Evolutionary conservation across 2,888 invertebrate species (phyloP).

Genomic region (Dynastes tityus): DNA sequence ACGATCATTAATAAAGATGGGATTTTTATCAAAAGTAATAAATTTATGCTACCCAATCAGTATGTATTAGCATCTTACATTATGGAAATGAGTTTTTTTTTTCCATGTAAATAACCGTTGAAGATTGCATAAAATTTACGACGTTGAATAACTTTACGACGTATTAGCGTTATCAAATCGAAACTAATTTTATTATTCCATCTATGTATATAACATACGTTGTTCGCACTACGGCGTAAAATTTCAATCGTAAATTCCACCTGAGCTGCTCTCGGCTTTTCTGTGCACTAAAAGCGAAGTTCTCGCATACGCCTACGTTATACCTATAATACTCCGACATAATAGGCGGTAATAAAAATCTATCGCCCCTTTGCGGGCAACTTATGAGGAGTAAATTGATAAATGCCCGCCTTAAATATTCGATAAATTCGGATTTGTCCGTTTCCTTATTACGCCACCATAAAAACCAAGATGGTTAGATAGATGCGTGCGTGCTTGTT

Average conservation of each 20-base stretch:
- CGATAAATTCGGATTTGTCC: slow-evolving; percentile 30
- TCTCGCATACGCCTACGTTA: slow-evolving; percentile 13
- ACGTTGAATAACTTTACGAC: neutral
- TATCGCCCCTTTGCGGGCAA: slow-evolving; percentile 1
- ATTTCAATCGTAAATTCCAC: slow-evolving; percentile 26
- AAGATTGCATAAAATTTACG: slow-evolving; percentile 11
- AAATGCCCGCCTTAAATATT: slow-evolving; percentile 28
- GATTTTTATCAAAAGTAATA: too few species aligned
- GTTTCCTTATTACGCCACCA: neutral
- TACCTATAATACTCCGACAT: slow-evolving; percentile 6
- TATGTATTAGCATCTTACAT: neutral
- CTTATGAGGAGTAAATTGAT: slow-evolving; percentile 21
- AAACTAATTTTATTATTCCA: slow-evolving; percentile 17
- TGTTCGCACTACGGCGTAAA: slow-evolving; percentile 13
- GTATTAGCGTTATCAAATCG: slow-evolving; percentile 15
- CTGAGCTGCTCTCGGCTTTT: neutral
- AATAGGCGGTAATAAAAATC: slow-evolving; percentile 30
- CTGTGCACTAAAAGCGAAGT: slow-evolving; percentile 8
- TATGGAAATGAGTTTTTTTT: slow-evolving; percentile 10
- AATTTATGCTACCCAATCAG: slow-evolving; percentile 1
- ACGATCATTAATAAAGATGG: too few species aligned
- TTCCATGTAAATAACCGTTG: neutral
- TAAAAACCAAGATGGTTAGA: neutral
- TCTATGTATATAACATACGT: neutral
- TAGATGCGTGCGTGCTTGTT: neutral